These are phyloP conservation scores for Dolichotis patagonum DNA, from an alignment of 2,113 vertebrate species.

Conservation along the genomic window DNA sequence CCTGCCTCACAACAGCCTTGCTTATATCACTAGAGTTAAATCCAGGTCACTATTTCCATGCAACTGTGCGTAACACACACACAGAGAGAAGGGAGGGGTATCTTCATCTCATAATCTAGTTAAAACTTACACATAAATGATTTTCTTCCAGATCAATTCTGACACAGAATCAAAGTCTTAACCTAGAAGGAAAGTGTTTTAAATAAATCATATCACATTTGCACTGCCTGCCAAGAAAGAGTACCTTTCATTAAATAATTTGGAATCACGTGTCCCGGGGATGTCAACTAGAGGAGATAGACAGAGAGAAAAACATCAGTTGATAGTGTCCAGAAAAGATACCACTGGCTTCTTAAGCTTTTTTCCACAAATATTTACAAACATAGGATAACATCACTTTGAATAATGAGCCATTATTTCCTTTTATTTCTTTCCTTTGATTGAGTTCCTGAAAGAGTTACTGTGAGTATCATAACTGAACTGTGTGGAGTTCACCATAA, in stretches of 20 bases:
- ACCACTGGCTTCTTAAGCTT: background rate
- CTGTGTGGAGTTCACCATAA: background rate
- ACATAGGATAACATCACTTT: background rate
- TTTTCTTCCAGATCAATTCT: slow-evolving; percentile 62
- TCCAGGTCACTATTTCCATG: slow-evolving; percentile 84
- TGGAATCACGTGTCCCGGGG: background rate
- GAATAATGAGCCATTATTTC: background rate
- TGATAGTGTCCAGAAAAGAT: background rate
- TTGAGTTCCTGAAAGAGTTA: background rate
- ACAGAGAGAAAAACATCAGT: background rate
- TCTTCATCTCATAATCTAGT: slow-evolving; percentile 73
- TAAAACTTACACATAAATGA: slow-evolving; percentile 76
- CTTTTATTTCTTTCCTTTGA: background rate
- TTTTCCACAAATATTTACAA: background rate
- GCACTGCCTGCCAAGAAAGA: background rate
- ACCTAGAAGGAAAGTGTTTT: slow-evolving; percentile 11
- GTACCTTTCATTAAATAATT: background rate
- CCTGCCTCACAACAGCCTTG: slow-evolving; percentile 83
- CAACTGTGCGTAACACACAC: background rate
- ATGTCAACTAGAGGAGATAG: background rate
- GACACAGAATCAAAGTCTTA: slow-evolving; percentile 34
- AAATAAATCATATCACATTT: background rate
- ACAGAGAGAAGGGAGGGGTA: no score
- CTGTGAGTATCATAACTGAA: background rate
- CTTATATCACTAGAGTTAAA: slow-evolving; percentile 79